Evolutionary conservation across 2,113 vertebrate species (phyloP).

Genomic region (Labeo catla): DNA sequence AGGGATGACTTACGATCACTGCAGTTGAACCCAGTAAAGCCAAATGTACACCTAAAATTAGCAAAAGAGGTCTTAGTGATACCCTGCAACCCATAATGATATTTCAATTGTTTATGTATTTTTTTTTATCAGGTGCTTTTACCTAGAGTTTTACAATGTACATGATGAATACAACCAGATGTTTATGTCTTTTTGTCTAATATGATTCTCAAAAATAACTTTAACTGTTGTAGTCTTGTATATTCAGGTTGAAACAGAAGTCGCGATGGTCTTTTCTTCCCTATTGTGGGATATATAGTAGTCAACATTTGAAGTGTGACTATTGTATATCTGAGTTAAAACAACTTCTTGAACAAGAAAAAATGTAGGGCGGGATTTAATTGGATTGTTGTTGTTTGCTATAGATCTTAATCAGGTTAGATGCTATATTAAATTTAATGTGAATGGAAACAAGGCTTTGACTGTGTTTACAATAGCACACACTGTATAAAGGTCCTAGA

Average conservation of each 20-base stretch:
- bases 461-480: no score
- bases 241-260: neutral
- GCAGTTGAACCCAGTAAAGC: slow-evolving; percentile 72
- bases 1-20: slow-evolving; percentile 68
- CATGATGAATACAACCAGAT: neutral
- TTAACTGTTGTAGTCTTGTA: neutral
- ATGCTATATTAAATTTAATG: neutral
- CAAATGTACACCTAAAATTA: slow-evolving; percentile 71
- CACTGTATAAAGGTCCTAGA: no score
- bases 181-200: neutral
- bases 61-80: slow-evolving; percentile 18
- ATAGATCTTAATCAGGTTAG: no score
- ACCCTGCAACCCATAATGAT: neutral
- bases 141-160: neutral
- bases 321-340: no score
- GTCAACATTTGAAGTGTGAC: no score
- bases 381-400: no score
- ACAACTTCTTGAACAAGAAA: no score
- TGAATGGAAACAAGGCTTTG: neutral
- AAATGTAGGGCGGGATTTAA: no score
- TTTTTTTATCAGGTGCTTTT: neutral
- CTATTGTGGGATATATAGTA: no score
- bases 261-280: no score
- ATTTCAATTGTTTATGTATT: neutral
- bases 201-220: neutral